phyloP scores from a whole-genome alignment of 1,140 invertebrate species.

The Schlechtendalia chinensis region DNA sequence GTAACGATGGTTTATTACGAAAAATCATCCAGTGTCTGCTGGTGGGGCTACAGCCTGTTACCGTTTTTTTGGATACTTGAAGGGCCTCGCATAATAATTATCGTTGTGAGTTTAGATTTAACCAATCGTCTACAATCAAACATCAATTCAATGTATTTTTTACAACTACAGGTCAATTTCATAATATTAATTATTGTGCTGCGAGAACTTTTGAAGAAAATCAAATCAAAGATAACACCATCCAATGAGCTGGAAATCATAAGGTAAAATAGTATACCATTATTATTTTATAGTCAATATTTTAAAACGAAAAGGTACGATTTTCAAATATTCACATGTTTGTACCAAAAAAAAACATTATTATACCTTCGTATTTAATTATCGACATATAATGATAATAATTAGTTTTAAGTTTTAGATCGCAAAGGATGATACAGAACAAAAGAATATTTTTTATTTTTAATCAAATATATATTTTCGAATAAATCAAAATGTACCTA shows the following conservation, averaged over 20 bases:
- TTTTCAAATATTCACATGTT: neutral
- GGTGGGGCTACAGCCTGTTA: conserved; percentile 80
- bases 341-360: no score
- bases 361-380: no score
- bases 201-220: conserved; percentile 31
- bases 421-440: no score
- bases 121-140: neutral
- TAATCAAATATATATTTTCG: no score
- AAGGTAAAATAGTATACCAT: neutral
- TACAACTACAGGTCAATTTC: conserved; percentile 19
- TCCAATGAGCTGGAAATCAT: conserved; percentile 33
- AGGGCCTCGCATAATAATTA: conserved; percentile 73
- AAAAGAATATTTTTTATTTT: no score
- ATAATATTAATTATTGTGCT: conserved; percentile 36
- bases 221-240: conserved; percentile 43
- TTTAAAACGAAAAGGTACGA: neutral
- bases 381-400: no score
- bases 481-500: no score
- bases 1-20: conserved; percentile 62
- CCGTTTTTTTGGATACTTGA: conserved; percentile 84
- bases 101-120: conserved; percentile 64
- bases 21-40: conserved; percentile 64
- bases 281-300: neutral
- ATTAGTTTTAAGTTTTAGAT: no score
- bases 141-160: neutral